Evolutionary conservation across 2,888 invertebrate genomes (phyloP).

Genomic region (Caenorhabditis sp.): DNA sequence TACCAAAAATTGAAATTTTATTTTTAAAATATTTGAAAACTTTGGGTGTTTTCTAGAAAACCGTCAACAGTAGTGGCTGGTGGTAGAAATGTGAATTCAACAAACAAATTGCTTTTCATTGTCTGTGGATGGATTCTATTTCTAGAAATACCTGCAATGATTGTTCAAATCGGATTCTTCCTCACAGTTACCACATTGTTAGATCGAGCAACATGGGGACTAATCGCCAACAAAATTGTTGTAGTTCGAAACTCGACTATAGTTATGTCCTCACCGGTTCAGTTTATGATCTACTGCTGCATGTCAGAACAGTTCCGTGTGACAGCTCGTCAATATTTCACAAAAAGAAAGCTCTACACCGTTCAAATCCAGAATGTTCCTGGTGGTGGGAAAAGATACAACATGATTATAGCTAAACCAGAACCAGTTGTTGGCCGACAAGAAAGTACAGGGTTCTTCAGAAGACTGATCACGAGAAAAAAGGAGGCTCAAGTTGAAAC

Average conservation of each 20-base stretch:
- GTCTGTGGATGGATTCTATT: slow-evolving; percentile 62
- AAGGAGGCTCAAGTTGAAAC: too few relatives aligned
- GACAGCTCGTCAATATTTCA: slow-evolving; percentile 84
- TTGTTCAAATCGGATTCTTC: not conserved
- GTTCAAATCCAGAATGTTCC: slow-evolving; percentile 59
- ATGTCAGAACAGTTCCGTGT: slow-evolving; percentile 93
- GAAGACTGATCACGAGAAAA: not conserved
- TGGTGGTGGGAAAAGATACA: not conserved
- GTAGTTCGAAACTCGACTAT: slow-evolving; percentile 88
- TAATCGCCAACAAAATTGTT: not conserved
- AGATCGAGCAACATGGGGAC: not conserved
- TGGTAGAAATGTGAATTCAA: slow-evolving; percentile 58
- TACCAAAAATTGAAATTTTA: not conserved
- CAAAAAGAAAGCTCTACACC: slow-evolving; percentile 57
- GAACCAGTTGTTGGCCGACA: not conserved
- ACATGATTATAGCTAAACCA: not conserved
- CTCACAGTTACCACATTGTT: not conserved
- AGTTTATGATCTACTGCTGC: slow-evolving; percentile 92
- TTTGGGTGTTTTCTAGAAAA: slow-evolving; percentile 4
- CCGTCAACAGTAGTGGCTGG: slow-evolving; percentile 2
- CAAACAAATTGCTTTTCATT: slow-evolving; percentile 59
- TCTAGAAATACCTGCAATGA: slow-evolving; percentile 45
- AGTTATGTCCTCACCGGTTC: slow-evolving; percentile 85
- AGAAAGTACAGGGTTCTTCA: not conserved
- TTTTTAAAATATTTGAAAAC: not conserved